phyloP scores from a whole-genome alignment of 2,113 vertebrate species.

The Callocephalon fimbriatum region DNA sequence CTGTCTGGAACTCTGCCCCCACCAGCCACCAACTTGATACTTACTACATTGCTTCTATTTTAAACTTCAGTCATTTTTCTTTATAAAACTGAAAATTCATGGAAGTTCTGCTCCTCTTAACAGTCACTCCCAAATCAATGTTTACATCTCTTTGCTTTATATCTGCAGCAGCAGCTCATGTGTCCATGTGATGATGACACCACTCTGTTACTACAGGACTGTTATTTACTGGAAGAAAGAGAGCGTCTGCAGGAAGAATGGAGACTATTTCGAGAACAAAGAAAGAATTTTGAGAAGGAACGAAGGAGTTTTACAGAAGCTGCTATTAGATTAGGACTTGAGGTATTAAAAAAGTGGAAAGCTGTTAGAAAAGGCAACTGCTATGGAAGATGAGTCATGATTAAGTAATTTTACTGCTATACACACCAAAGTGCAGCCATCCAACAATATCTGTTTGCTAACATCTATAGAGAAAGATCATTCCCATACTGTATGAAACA shows the following conservation, averaged over 20 bases:
- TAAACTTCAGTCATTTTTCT: neutral
- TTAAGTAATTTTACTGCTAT: neutral
- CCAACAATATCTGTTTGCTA: neutral
- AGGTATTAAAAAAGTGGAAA: slow-evolving; percentile 76
- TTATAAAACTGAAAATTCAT: neutral
- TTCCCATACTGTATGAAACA: neutral
- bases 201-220: slow-evolving; percentile 87
- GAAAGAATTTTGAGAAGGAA: slow-evolving; percentile 94
- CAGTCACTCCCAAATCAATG: neutral
- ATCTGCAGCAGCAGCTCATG: slow-evolving; percentile 88
- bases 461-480: neutral
- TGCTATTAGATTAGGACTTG: slow-evolving; percentile 92
- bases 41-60: neutral
- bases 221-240: slow-evolving; percentile 93
- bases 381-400: neutral
- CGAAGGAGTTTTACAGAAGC: slow-evolving; percentile 95
- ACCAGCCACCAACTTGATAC: neutral
- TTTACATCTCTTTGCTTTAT: neutral
- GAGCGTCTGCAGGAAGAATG: slow-evolving; percentile 95
- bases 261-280: slow-evolving; percentile 92
- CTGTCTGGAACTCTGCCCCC: neutral
- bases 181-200: slow-evolving; percentile 91
- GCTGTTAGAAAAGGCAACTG: neutral
- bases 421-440: neutral
- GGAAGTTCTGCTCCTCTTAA: neutral